phyloP scores from a whole-genome alignment of 2,888 invertebrate species.

The Dendrolimus pini region DNA sequence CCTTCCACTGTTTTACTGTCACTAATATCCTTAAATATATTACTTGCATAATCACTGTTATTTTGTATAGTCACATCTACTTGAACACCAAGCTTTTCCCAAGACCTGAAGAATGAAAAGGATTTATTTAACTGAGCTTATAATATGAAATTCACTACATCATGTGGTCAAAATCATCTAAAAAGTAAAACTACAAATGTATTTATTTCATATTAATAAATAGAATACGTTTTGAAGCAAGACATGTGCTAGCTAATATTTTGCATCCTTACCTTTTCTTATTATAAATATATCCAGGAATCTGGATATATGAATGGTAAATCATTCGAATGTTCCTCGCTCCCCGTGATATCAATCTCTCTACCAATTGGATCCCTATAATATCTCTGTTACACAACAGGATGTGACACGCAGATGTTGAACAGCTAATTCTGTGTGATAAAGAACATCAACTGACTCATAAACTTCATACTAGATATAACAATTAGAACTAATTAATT shows the following conservation, averaged over 20 bases:
- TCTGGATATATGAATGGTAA: neutral
- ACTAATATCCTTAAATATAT: conserved; percentile 4
- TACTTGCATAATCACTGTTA: conserved; percentile 2
- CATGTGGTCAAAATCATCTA: neutral
- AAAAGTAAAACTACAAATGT: neutral
- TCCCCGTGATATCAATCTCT: conserved; percentile 1
- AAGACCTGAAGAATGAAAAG: conserved; percentile 10
- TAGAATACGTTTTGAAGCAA: too few species aligned
- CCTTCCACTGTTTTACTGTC: conserved; percentile 6
- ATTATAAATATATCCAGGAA: neutral
- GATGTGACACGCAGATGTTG: neutral
- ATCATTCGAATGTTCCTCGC: conserved; percentile 17
- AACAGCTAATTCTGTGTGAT: conserved; percentile 1
- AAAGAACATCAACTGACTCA: too few species aligned
- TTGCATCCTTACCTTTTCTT: neutral
- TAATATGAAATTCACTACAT: too few species aligned
- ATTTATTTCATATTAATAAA: too few species aligned
- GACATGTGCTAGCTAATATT: too few species aligned
- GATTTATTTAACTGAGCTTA: too few species aligned
- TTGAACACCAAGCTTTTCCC: conserved; percentile 14
- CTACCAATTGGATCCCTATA: neutral
- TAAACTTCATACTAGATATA: too few species aligned
- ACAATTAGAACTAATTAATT: too few species aligned
- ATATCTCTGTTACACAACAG: neutral
- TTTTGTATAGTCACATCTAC: conserved; percentile 9